Conservation (phyloP, 2,888 invertebrate species). For the Synergus itoensis region DNA sequence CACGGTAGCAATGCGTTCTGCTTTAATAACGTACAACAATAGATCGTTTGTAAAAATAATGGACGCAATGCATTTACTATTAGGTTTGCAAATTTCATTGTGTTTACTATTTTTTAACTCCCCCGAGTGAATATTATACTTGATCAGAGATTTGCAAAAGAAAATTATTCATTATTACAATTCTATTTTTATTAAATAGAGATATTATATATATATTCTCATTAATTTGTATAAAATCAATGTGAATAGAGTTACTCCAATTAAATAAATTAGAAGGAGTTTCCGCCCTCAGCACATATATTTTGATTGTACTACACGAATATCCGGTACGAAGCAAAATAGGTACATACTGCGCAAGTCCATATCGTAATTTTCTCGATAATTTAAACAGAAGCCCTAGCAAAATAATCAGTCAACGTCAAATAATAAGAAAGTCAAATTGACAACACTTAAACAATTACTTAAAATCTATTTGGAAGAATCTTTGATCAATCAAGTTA, state of each 20-base stretch:
- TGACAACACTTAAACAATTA: too few species aligned
- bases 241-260: constrained; percentile 22
- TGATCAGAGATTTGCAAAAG: too few species aligned
- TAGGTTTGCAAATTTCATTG: constrained; percentile 33
- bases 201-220: too few species aligned
- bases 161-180: too few species aligned
- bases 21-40: constrained; percentile 38
- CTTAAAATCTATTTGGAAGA: too few species aligned
- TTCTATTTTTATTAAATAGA: not conserved
- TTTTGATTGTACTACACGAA: constrained; percentile 3
- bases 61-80: constrained; percentile 1
- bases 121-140: not conserved
- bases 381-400: not conserved
- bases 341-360: too few species aligned
- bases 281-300: constrained; percentile 20
- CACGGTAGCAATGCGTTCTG: constrained; percentile 17
- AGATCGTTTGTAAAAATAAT: constrained; percentile 30
- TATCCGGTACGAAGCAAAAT: not conserved
- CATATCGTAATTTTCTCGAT: not conserved
- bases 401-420: not conserved
- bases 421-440: too few species aligned
- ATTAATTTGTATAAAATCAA: constrained; percentile 21
- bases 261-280: constrained; percentile 37
- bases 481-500: too few species aligned
- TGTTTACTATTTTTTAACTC: not conserved